phyloP scores from a whole-genome alignment of 2,888 invertebrate species.

The Hedychridium roseum region DNA sequence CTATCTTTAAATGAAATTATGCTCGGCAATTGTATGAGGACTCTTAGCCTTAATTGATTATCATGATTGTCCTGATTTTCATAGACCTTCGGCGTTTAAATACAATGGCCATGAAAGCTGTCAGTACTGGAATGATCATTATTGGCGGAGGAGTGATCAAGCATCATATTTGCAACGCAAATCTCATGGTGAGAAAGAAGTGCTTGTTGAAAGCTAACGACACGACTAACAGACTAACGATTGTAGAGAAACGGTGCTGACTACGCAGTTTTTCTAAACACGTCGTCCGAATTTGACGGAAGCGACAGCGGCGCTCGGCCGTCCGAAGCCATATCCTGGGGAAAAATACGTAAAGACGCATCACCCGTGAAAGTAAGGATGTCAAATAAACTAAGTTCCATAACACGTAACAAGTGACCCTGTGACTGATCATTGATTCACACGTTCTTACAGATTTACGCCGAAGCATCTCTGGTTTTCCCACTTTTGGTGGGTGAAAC shows the following conservation, averaged over 20 bases:
- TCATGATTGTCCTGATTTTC: conserved; percentile 31
- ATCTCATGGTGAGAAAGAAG: conserved; percentile 81
- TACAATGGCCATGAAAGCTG: conserved; percentile 91
- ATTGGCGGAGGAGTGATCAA: conserved; percentile 97
- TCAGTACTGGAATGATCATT: conserved; percentile 95
- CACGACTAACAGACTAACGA: too few relatives aligned
- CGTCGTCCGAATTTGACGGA: conserved; percentile 95
- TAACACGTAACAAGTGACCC: too few relatives aligned
- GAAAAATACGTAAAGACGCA: conserved; percentile 90
- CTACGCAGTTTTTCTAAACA: conserved; percentile 94
- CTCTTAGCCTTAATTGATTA: too few relatives aligned
- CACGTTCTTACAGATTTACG: conserved; percentile 72
- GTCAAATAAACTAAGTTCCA: too few relatives aligned
- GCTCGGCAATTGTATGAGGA: too few relatives aligned
- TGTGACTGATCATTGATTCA: too few relatives aligned
- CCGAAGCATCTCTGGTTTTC: conserved; percentile 93
- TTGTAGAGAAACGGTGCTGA: conserved; percentile 93
- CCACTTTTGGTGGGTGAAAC: conserved; percentile 96
- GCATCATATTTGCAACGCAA: conserved; percentile 99
- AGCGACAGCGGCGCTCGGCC: conserved; percentile 98
- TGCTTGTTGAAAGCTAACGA: too few relatives aligned
- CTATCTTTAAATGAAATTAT: conserved; percentile 5
- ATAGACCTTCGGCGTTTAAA: conserved; percentile 88
- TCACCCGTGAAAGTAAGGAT: conserved; percentile 81
- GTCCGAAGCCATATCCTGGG: conserved; percentile 99